Percentiles rank a stretch among this genome's conserved stretches.
These are phyloP conservation scores for Frieseomelitta varia DNA, from an alignment of 1,140 invertebrate genomes.

Conservation along the genomic window DNA sequence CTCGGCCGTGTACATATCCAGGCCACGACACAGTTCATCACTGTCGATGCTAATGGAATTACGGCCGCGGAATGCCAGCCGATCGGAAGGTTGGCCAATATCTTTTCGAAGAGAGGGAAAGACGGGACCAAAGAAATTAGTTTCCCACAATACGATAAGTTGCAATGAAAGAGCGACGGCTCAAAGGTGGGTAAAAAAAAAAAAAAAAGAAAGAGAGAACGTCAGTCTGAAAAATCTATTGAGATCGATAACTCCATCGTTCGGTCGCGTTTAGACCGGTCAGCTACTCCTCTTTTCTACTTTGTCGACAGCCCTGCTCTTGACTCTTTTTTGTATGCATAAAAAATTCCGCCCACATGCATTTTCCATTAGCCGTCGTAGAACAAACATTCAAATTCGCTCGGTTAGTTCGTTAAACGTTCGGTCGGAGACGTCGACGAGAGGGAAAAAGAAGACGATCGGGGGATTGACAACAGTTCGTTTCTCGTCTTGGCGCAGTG, in stretches of 20 bases:
- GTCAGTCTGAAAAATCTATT: conserved; percentile 13
- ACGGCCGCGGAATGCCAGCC: conserved; percentile 2
- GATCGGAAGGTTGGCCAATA: conserved; percentile 10
- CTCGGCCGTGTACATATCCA: too few species aligned
- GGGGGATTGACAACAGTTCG: neutral
- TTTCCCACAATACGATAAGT: conserved; percentile 45
- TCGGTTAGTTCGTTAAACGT: too few species aligned
- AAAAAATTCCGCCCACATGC: neutral
- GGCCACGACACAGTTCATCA: neutral
- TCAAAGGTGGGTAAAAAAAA: too few species aligned
- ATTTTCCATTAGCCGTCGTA: neutral
- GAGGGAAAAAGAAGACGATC: neutral
- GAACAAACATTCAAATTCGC: neutral
- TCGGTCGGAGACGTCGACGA: neutral
- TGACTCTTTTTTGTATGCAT: neutral
- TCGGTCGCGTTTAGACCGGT: neutral
- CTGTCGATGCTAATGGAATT: conserved; percentile 42
- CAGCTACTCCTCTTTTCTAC: neutral
- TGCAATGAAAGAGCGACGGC: conserved; percentile 38
- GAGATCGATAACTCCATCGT: conserved; percentile 4
- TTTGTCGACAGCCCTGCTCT: neutral
- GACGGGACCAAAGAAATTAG: conserved; percentile 25
- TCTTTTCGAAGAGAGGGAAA: neutral
- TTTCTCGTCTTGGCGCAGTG: conserved; percentile 3
- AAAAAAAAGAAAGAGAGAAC: neutral